Conservation (phyloP, 2,888 invertebrate genomes). For the Corythucha ciliata region DNA sequence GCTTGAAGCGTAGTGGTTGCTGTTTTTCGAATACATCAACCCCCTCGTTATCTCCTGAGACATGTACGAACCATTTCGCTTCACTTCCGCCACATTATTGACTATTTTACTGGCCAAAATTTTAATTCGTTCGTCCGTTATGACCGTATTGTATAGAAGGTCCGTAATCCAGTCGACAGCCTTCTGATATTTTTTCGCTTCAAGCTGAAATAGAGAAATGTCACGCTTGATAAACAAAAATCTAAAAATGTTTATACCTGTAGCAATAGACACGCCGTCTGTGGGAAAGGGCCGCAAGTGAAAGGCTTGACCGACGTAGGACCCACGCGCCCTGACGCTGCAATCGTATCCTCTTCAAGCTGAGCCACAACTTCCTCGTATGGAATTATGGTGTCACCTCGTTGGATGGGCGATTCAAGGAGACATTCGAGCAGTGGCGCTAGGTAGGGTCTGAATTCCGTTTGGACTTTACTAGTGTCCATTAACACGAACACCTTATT, state of each 20-base stretch:
- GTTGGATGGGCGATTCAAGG: conserved; percentile 62
- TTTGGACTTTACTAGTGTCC: conserved; percentile 55
- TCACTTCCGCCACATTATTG: conserved; percentile 68
- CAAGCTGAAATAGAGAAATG: conserved; percentile 48
- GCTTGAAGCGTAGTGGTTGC: conserved; percentile 60
- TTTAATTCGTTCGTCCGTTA: conserved; percentile 62
- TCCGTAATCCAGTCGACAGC: conserved; percentile 70
- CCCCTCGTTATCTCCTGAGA: conserved; percentile 52
- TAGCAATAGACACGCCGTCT: conserved; percentile 54
- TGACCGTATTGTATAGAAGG: conserved; percentile 58
- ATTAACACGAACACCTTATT: conserved; percentile 61
- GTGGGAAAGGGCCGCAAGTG: conserved; percentile 61
- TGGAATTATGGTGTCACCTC: conserved; percentile 49
- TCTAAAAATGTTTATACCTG: conserved; percentile 46
- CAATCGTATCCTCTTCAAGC: conserved; percentile 64
- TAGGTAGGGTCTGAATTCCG: conserved; percentile 57
- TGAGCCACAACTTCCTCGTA: conserved; percentile 68
- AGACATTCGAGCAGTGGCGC: conserved; percentile 65
- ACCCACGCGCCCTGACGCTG: conserved; percentile 54
- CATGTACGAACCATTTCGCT: conserved; percentile 62
- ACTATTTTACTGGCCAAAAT: conserved; percentile 71
- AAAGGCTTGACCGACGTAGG: conserved; percentile 51
- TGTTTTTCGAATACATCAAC: conserved; percentile 53
- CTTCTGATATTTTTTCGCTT: conserved; percentile 61
- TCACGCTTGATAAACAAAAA: neutral